A percentile compares a stretch with the other conserved stretches of the same genome.
These are phyloP conservation scores for Caenorhabditis angaria DNA, from an alignment of 2,888 invertebrate genomes.

Conservation along the genomic window DNA sequence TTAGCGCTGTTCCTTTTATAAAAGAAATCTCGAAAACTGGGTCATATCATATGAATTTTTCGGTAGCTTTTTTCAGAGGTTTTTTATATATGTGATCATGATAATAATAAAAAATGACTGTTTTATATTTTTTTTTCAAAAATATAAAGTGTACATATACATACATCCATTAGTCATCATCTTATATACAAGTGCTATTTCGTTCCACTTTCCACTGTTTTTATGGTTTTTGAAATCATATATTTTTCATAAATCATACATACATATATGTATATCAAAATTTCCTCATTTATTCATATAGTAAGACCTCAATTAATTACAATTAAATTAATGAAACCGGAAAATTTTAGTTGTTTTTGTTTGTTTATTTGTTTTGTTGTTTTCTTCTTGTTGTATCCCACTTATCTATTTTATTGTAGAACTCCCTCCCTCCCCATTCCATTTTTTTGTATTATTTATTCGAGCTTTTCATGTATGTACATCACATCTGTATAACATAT, in stretches of 20 bases:
- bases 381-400: slow-evolving; percentile 1
- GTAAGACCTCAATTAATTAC: not conserved
- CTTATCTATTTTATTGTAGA: not conserved
- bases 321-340: slow-evolving; percentile 2
- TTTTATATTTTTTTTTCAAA: not conserved
- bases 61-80: not conserved
- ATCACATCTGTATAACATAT: not conserved
- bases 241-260: not conserved
- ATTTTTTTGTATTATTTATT: not conserved
- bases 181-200: slow-evolving; percentile 1
- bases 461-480: not conserved
- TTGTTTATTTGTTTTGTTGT: not conserved
- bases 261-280: not conserved
- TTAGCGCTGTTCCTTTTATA: not conserved
- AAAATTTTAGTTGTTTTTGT: not conserved
- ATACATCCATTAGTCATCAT: not conserved
- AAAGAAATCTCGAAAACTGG: not conserved
- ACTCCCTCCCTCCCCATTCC: too few relatives aligned
- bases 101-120: too few relatives aligned
- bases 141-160: not conserved
- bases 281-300: not conserved
- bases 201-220: not conserved
- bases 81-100: too few relatives aligned
- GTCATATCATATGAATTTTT: not conserved
- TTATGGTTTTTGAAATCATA: not conserved